Evolutionary conservation across 2,888 invertebrate species (phyloP).

Genomic region (Drosophila neotestacea): DNA sequence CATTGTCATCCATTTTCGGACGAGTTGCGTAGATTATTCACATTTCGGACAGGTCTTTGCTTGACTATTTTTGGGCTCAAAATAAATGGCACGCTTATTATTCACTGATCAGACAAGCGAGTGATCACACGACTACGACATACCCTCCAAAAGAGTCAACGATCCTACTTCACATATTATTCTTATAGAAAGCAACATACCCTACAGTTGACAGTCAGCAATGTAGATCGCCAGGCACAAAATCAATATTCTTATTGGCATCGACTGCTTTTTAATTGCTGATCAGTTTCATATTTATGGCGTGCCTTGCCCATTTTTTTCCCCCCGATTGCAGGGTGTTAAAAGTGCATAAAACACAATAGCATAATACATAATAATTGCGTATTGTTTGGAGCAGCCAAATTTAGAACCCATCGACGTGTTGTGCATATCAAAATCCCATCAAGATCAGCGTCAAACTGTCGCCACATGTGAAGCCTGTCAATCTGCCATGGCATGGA

Average conservation of each 20-base stretch:
- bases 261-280: slow-evolving; percentile 4
- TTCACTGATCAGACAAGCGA: slow-evolving; percentile 43
- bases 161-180: background rate
- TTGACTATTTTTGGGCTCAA: slow-evolving; percentile 48
- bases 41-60: slow-evolving; percentile 47
- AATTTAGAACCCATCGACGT: slow-evolving; percentile 70
- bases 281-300: slow-evolving; percentile 7
- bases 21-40: slow-evolving; percentile 35
- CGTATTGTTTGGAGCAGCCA: slow-evolving; percentile 65
- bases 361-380: slow-evolving; percentile 70
- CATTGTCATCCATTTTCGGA: slow-evolving; percentile 60
- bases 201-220: slow-evolving; percentile 25
- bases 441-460: slow-evolving; percentile 45
- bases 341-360: slow-evolving; percentile 42
- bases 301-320: background rate
- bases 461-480: slow-evolving; percentile 49
- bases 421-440: slow-evolving; percentile 54
- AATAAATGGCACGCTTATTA: slow-evolving; percentile 71
- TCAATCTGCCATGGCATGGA: slow-evolving; percentile 51
- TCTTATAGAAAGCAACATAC: slow-evolving; percentile 25
- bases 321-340: slow-evolving; percentile 39
- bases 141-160: slow-evolving; percentile 39
- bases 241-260: slow-evolving; percentile 1
- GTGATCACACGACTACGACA: slow-evolving; percentile 32
- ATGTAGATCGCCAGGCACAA: background rate